A percentile compares a stretch with the other conserved stretches of the same genome.
Evolutionary conservation across 2,888 invertebrate genomes (phyloP).

Genomic region (Lepas anatifera): DNA sequence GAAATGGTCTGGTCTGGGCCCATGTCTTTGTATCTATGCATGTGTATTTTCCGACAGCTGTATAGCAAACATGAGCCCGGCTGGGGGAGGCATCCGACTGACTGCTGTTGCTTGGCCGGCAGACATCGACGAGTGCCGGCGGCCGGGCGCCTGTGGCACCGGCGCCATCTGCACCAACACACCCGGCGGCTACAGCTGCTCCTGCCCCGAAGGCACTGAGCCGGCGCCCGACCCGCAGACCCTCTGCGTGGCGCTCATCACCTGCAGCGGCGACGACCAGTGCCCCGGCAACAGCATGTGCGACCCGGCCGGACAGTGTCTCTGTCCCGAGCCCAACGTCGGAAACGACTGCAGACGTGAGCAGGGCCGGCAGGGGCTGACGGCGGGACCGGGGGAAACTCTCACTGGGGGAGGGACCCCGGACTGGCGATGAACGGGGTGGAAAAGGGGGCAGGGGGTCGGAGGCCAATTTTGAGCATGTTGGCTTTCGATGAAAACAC

Average conservation of each 20-base stretch:
- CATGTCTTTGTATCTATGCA: too few relatives aligned
- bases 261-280: conserved; percentile 57
- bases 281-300: conserved; percentile 86
- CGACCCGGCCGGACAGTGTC: conserved; percentile 54
- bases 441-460: too few relatives aligned
- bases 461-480: too few relatives aligned
- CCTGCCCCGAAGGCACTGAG: conserved; percentile 66
- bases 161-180: conserved; percentile 68
- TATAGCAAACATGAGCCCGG: too few relatives aligned
- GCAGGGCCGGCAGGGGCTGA: conserved; percentile 33
- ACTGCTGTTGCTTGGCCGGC: not conserved
- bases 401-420: too few relatives aligned
- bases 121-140: conserved; percentile 72
- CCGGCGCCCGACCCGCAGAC: conserved; percentile 72
- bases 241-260: conserved; percentile 68
- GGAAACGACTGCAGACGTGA: conserved; percentile 85
- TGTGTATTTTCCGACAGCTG: too few relatives aligned
- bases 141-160: conserved; percentile 57
- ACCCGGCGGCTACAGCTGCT: conserved; percentile 62
- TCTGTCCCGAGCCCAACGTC: conserved; percentile 81
- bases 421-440: too few relatives aligned
- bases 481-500: too few relatives aligned
- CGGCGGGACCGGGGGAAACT: too few relatives aligned
- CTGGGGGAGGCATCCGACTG: too few relatives aligned
- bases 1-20: too few relatives aligned